Base-by-base conservation (phyloP, 2,797 vertebrate genomes). In the Bovichtus diacanthus region DNA sequence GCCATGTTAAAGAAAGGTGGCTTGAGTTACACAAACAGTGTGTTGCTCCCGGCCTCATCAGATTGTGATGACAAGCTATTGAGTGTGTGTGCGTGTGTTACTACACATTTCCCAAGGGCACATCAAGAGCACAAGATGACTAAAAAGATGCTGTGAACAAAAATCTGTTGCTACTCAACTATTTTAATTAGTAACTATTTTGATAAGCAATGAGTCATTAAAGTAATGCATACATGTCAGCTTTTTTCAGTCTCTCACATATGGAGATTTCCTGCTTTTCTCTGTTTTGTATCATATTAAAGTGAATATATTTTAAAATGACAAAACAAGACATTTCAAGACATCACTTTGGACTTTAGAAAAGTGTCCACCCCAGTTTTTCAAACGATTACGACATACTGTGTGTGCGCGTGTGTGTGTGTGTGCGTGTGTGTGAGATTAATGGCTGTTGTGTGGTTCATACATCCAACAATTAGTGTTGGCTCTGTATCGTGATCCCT, bases 401-500 rank as follows among this genome's bases (percentile, higher is more conserved):
- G 34, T n/a, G 44, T 68, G 54, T 41, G 1, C 36, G 18, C 34
- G 10, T 44, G 39, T 21, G 29, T 18, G 39, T 21, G 43, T 27
- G 34, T n/a, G 44, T 68, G 54, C 41, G 1, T 36, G 18, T 38
- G 10, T 44, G 39, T 21, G 29, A 18, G 76, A 76, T 66, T 53
- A 50, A 80, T 78, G 62, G 56, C 34, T 44, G 38, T 43, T 73
- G 25, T 25, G 10, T 63, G 39, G 15, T 55, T 73, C 51, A 41
- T 56, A 21, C 70, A 43, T 66, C 3, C 1, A 18, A 36, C 62
- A 67, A 60, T 86, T 83, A 84, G 64, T 66, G 53, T 71, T 80
- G 75, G 81, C 80, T 84, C 51, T 34, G 16, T 69, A 80, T 87
- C 78, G 72, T 50, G 67, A 84, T 78, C 63, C 58, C 76, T 75